Conservation (phyloP, 2,888 invertebrate genomes). For the Blera fallax region DNA sequence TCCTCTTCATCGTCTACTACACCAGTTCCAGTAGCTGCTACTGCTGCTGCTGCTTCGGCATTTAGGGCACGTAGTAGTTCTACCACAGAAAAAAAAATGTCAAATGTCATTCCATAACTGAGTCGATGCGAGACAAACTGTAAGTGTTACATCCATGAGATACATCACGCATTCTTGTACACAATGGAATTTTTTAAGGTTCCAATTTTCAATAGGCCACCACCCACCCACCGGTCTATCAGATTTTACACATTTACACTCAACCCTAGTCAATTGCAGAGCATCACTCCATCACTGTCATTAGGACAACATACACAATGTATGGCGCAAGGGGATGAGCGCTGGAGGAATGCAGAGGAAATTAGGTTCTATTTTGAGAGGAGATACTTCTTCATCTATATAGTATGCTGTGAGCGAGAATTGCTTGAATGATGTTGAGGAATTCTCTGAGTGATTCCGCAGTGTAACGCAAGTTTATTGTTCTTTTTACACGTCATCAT, state of each 20-base stretch:
- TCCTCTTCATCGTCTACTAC: constrained; percentile 74
- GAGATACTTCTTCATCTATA: neutral
- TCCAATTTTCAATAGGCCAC: neutral
- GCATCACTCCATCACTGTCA: constrained; percentile 45
- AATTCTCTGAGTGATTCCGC: constrained; percentile 15
- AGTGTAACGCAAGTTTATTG: constrained; percentile 6
- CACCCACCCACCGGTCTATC: neutral
- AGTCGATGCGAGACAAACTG: constrained; percentile 1
- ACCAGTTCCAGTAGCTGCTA: constrained; percentile 54
- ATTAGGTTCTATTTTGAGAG: constrained; percentile 67
- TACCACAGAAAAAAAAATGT: constrained; percentile 57
- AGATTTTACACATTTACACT: neutral
- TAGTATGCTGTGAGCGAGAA: neutral
- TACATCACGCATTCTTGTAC: constrained; percentile 6
- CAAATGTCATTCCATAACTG: constrained; percentile 8
- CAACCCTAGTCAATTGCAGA: neutral
- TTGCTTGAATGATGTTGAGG: constrained; percentile 10
- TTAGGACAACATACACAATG: neutral
- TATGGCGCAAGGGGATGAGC: neutral
- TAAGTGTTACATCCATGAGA: constrained; percentile 17
- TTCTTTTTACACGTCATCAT: constrained; percentile 17
- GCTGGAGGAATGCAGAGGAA: constrained; percentile 38
- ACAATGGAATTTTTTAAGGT: constrained; percentile 24
- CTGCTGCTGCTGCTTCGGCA: constrained; percentile 76
- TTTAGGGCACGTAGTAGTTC: constrained; percentile 78